Conservation (phyloP, 23 tunicate genomes). For the Styela clava region DNA sequence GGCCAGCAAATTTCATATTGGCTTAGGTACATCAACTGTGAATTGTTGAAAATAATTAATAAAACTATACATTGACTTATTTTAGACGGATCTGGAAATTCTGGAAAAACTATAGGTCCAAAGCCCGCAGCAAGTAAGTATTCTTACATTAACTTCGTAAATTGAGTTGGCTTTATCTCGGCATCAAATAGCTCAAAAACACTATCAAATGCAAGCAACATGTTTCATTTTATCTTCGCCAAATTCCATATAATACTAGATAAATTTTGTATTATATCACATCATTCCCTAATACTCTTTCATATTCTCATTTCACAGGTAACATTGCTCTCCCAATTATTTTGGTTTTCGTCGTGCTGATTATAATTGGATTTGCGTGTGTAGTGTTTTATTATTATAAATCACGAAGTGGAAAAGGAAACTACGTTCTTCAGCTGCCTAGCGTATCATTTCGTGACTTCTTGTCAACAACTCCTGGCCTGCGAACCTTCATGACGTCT, state of each 20-base stretch:
- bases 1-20: no score
- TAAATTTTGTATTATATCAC: no score
- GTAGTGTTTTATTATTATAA: conserved; percentile 12
- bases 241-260: no score
- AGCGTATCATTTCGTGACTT: conserved; percentile 67
- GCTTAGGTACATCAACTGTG: no score
- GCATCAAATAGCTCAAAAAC: not conserved
- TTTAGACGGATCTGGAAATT: not conserved
- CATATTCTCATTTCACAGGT: not conserved
- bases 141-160: no score
- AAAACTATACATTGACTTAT: no score
- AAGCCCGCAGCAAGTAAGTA: conserved; percentile 5
- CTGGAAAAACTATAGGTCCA: not conserved
- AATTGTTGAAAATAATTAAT: no score
- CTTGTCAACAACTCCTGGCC: conserved; percentile 28
- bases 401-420: conserved; percentile 18
- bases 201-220: no score
- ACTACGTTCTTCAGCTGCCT: conserved; percentile 54
- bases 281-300: no score
- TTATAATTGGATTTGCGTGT: conserved; percentile 18
- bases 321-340: conserved; percentile 50
- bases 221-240: no score
- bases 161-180: not conserved
- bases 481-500: conserved; percentile 7
- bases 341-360: conserved; percentile 30